Base-by-base conservation (phyloP, 2,888 invertebrate species). In the Herminia tarsipennalis region DNA sequence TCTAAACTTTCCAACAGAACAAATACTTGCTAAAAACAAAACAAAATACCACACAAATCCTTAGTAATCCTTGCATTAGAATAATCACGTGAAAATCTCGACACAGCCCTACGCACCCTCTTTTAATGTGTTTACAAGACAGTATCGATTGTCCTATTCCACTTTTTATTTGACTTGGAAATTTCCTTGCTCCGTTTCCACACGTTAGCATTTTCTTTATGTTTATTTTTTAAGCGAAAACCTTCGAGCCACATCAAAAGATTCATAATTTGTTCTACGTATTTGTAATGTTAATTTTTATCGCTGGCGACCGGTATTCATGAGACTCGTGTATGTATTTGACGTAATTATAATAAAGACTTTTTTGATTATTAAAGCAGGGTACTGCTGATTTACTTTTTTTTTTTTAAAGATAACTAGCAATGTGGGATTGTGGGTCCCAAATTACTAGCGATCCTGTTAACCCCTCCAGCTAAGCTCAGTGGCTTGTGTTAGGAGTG, bases 91-190 rank as follows among this genome's bases (percentile, higher is more conserved):
- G 46, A 22, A 54, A 49, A 52, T 57, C 42, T 39, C 28, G 27
- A 16, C 46, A 6, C 57, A 64, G 25, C 66, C 66, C 67, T 66
- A 56, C 20, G 24, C 55, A 57, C 78, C 86, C 86, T 84, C 85
- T 78, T 82, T 83, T 89, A 90, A 91, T 89, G 89, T 91, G 90
- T 90, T 91, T 90, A 91, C 90, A 89, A 85, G 84, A 79, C 80
- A 85, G 85, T 90, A 90, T 90, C 88, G 90, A 91, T 89, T 90
- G 88, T 89, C 83, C 81, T 76, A 84, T 85, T 87, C 85, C 85
- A 81, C 59, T 41, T 85, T 86, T 85, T 89, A 88, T 91, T 89
- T 89, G 87, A 88, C 86, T 91, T 88, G 88, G 77, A 88, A 89
- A 89, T 89, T 82, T 77, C 70, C 69, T 74, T 66, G 75, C 73